Evolutionary conservation across 2,888 invertebrate species (phyloP).

Genomic region (Margaritifera margaritifera): DNA sequence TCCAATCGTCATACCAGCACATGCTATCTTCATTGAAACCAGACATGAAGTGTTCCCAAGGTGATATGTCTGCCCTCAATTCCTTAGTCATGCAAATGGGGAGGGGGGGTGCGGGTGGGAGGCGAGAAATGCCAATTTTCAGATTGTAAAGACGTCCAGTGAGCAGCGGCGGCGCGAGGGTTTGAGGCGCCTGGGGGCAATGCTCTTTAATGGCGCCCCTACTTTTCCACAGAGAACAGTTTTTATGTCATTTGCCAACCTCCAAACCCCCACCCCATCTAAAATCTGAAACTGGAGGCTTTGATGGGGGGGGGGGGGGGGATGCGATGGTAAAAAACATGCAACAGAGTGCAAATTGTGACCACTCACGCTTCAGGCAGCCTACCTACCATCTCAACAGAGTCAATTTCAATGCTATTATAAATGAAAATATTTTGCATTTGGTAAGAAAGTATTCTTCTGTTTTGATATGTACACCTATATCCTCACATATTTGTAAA

Average conservation of each 20-base stretch:
- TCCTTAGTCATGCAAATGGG: not conserved
- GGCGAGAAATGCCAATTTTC: conserved; percentile 9
- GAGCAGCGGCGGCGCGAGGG: conserved; percentile 17
- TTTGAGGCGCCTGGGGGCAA: conserved; percentile 6
- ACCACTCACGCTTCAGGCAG: not conserved
- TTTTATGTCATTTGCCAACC: too few relatives aligned
- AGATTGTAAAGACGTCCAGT: conserved; percentile 21
- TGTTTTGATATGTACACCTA: too few relatives aligned
- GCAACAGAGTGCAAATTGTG: not conserved
- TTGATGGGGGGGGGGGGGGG: too few relatives aligned
- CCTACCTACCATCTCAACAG: not conserved
- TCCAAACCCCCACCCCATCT: too few relatives aligned
- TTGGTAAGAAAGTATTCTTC: too few relatives aligned
- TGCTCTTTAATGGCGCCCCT: conserved; percentile 2
- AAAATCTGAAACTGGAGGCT: too few relatives aligned
- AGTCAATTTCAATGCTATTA: too few relatives aligned
- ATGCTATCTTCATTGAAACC: conserved; percentile 30
- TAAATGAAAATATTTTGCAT: too few relatives aligned
- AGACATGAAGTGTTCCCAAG: conserved; percentile 18
- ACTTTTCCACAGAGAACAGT: too few relatives aligned
- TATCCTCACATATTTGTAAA: too few relatives aligned
- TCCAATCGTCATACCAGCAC: conserved; percentile 26
- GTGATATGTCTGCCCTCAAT: conserved; percentile 15
- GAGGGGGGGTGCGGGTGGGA: not conserved
- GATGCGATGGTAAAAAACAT: not conserved